Evolutionary conservation across 2,888 invertebrate genomes (phyloP).

Genomic region (Patella ulyssiponensis): DNA sequence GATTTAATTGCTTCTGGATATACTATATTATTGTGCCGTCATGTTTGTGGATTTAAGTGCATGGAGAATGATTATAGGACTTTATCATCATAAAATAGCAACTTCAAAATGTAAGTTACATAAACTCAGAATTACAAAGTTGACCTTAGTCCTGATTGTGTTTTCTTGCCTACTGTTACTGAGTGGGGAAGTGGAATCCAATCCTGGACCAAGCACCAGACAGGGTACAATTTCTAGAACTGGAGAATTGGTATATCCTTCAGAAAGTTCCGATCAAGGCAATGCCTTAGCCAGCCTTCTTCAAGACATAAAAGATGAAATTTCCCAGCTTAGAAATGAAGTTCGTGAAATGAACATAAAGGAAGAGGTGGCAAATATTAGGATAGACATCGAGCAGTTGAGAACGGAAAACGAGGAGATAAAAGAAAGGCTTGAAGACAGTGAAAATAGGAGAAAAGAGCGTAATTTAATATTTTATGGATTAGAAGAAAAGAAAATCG

Average conservation of each 20-base stretch:
- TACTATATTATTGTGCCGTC: too few species aligned
- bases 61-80: too few species aligned
- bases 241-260: neutral
- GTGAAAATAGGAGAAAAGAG: neutral
- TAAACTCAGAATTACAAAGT: too few species aligned
- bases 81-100: too few species aligned
- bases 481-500: neutral
- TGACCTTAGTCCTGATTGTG: too few species aligned
- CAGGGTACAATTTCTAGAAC: neutral
- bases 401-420: neutral
- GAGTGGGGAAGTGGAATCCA: neutral
- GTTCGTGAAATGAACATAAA: neutral
- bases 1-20: too few species aligned
- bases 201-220: neutral
- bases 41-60: too few species aligned
- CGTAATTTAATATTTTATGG: slow-evolving; percentile 1
- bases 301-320: neutral
- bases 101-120: too few species aligned
- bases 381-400: neutral
- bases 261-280: too few species aligned
- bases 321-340: neutral
- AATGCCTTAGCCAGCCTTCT: neutral
- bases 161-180: too few species aligned
- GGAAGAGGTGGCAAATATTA: neutral
- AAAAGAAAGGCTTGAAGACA: neutral